Evolutionary conservation across 1,140 invertebrate genomes (phyloP), one percentile per base, ranked within the genome.

Genomic region (Musca vetustissima): DNA sequence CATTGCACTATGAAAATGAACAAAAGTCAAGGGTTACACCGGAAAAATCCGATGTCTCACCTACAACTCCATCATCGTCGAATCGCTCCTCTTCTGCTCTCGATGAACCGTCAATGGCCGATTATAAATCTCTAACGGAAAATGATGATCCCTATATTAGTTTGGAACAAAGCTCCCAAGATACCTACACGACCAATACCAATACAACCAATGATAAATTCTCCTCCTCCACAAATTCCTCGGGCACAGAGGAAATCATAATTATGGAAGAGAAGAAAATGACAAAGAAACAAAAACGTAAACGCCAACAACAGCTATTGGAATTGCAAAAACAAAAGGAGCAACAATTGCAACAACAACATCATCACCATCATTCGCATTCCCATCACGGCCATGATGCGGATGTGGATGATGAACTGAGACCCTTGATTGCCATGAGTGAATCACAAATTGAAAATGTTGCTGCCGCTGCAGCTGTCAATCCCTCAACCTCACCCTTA

Each of bases 1-100:
- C 78, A 0, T 55, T 81, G 69, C 80, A 82, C 70, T 80, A 78
- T 22, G 79, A 81, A 66, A 68, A 75, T 21, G 77, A 81, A 24
- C 71, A 73, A 65, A 70, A 67, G 0, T 57, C 69, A 36, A 48
- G 47, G 64, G 19, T 19, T 25, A 22, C 70, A 48, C 4, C 28
- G 17, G 61, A 67, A n/a, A 61, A 71, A 52, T 19, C 28, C 8
- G 47, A 48, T 32, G n/a, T 61, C 4, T 28, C 17, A 11, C 48
- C 61, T 2, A 28, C 52, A 36, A 43, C 36, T 43, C 36, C 36
- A 4, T 25, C 32, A 11, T 50, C 53, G 7, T 43, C 36, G 11
- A 59, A 28, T 65, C 36, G 28, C 9, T 61, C 64, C 15, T 49
- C 66, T 47, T 50, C 69, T 6, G 49, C 43, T 9, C 15, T 25